These are phyloP conservation scores for Sparus aurata DNA, from an alignment of 2,797 vertebrate species.

Conservation along the genomic window DNA sequence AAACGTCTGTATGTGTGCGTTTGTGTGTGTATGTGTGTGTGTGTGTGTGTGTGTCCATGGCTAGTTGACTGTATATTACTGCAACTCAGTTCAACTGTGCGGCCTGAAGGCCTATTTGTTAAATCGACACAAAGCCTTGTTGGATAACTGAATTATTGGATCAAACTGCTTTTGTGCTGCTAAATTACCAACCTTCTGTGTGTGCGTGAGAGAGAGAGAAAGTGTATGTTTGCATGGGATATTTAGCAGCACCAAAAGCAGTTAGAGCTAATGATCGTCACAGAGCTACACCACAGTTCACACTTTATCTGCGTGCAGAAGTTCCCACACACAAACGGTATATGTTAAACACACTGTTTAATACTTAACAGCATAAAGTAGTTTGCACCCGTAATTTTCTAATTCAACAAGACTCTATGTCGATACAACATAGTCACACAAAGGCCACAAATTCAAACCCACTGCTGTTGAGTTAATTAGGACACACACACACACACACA, in stretches of 20 bases:
- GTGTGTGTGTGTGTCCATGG: constrained; percentile 17
- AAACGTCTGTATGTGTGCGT: neutral
- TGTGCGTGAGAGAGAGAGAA: neutral
- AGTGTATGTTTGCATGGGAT: constrained; percentile 7
- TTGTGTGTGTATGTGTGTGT: neutral
- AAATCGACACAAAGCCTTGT: constrained; percentile 26
- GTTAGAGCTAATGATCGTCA: constrained; percentile 21
- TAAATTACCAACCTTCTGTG: constrained; percentile 8
- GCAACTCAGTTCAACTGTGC: constrained; percentile 15
- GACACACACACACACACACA: neutral
- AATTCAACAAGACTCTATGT: constrained; percentile 1
- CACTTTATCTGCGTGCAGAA: neutral
- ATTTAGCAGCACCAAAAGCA: constrained; percentile 10
- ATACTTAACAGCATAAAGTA: neutral
- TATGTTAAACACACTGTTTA: neutral
- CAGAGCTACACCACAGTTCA: constrained; percentile 3
- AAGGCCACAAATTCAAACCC: neutral
- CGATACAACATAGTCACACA: constrained; percentile 1
- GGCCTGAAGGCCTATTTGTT: constrained; percentile 33
- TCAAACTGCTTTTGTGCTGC: constrained; percentile 34
- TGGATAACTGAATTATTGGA: constrained; percentile 37
- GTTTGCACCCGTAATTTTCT: neutral
- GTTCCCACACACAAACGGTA: neutral
- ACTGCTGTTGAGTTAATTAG: neutral
- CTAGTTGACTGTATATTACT: constrained; percentile 28